Percentiles rank a stretch among this genome's conserved stretches.
Conservation (phyloP, 1,140 invertebrate genomes). For the Helicorthomorpha holstii region DNA sequence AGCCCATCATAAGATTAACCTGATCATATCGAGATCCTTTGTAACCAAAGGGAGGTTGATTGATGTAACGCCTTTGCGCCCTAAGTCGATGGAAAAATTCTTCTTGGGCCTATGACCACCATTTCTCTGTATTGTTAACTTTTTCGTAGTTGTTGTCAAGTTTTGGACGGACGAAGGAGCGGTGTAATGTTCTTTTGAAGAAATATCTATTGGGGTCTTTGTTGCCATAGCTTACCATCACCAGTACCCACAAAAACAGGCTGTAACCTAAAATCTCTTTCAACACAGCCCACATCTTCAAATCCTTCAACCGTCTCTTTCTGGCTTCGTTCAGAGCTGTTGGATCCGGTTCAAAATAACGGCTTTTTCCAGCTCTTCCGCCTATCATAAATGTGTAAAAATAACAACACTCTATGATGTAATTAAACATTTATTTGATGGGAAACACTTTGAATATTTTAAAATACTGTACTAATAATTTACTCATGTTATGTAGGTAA, state of each 20-base stretch:
- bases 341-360: constrained; percentile 13
- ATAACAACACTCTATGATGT: no score
- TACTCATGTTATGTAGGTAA: no score
- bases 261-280: constrained; percentile 29
- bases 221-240: constrained; percentile 29
- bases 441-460: no score
- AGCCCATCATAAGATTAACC: constrained; percentile 34
- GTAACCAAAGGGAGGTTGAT: constrained; percentile 28
- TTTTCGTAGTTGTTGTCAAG: neutral
- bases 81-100: constrained; percentile 27
- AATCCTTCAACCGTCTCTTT: constrained; percentile 26
- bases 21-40: constrained; percentile 34
- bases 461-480: no score
- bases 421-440: no score
- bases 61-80: constrained; percentile 33
- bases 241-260: constrained; percentile 31
- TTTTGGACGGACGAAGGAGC: constrained; percentile 20
- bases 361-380: no score
- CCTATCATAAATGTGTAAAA: no score
- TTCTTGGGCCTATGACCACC: constrained; percentile 29
- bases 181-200: constrained; percentile 26
- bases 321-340: constrained; percentile 23
- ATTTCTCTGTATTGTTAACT: no score
- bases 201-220: constrained; percentile 24
- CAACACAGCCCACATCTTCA: constrained; percentile 28